phyloP scores from a whole-genome alignment of 2,113 vertebrate genomes.

The Sinocyclocheilus grahami region DNA sequence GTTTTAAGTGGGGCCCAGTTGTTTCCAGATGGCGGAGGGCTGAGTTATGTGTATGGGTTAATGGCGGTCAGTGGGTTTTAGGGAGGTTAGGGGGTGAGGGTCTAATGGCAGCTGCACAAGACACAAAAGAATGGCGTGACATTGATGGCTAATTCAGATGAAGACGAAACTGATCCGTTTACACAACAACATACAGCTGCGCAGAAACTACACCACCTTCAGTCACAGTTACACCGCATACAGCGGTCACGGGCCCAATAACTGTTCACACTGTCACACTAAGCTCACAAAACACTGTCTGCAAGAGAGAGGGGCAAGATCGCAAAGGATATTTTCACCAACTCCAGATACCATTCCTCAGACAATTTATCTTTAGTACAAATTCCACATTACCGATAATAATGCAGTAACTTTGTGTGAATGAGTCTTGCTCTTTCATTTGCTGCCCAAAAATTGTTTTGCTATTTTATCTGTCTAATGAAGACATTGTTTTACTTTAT shows the following conservation, averaged over 20 bases:
- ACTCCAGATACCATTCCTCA: not conserved
- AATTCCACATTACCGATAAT: too few species aligned
- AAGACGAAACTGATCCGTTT: conserved; percentile 30
- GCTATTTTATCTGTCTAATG: not conserved
- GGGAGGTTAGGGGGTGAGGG: not conserved
- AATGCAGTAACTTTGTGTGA: not conserved
- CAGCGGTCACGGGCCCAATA: not conserved
- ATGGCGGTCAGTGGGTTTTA: conserved; percentile 12
- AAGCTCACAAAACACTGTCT: not conserved
- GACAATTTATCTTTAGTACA: too few species aligned
- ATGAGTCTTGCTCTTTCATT: not conserved
- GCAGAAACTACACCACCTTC: not conserved
- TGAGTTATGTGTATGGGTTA: conserved; percentile 9
- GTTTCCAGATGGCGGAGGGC: conserved; percentile 56
- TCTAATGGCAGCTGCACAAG: conserved; percentile 40
- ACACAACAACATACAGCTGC: conserved; percentile 1
- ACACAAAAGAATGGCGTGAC: conserved; percentile 33
- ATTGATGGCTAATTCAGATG: conserved; percentile 33
- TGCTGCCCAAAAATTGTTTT: not conserved
- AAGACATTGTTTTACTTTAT: not conserved
- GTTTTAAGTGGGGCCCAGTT: conserved; percentile 30
- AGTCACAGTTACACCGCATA: not conserved
- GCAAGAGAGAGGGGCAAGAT: too few species aligned
- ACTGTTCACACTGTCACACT: conserved; percentile 1
- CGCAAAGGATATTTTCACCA: too few species aligned